These are phyloP conservation scores for Sphaerodactylus townsendi DNA, from an alignment of 2,113 vertebrate genomes.

Conservation along the genomic window DNA sequence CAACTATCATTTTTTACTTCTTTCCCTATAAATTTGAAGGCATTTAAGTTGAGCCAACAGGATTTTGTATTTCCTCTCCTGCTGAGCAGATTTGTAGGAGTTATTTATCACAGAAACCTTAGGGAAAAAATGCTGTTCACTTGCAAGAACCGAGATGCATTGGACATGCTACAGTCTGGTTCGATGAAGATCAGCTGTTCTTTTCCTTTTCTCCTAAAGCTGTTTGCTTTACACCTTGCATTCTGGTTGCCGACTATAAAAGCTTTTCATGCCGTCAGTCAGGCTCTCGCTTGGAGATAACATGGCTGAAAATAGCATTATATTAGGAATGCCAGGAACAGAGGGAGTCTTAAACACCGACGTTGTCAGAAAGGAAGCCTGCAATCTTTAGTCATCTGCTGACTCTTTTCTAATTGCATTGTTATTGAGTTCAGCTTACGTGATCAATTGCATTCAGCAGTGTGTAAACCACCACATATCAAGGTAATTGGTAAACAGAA, in stretches of 20 bases:
- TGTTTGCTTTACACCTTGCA: conserved; percentile 53
- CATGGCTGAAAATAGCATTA: conserved; percentile 48
- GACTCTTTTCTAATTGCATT: conserved; percentile 62
- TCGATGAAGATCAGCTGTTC: conserved; percentile 57
- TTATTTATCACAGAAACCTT: conserved; percentile 57
- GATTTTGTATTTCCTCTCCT: conserved; percentile 49
- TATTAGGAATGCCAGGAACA: conserved; percentile 41
- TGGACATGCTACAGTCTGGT: conserved; percentile 42
- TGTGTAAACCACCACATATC: conserved; percentile 45
- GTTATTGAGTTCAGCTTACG: conserved; percentile 61
- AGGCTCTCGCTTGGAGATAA: conserved; percentile 54
- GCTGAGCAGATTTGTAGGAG: conserved; percentile 34
- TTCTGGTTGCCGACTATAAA: conserved; percentile 44
- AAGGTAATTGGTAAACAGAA: conserved; percentile 54
- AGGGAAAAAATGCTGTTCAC: conserved; percentile 32
- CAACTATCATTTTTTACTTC: conserved; percentile 23
- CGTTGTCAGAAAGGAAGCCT: conserved; percentile 39
- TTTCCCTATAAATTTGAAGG: conserved; percentile 40
- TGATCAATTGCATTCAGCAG: conserved; percentile 35
- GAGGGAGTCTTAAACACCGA: conserved; percentile 25
- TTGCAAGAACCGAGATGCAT: conserved; percentile 39
- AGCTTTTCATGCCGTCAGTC: conserved; percentile 29
- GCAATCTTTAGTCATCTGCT: conserved; percentile 48
- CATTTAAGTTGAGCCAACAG: conserved; percentile 44
- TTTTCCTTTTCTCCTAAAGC: conserved; percentile 50